Conservation (phyloP, 2,888 invertebrate species). For the Blastobasis lacticolella region DNA sequence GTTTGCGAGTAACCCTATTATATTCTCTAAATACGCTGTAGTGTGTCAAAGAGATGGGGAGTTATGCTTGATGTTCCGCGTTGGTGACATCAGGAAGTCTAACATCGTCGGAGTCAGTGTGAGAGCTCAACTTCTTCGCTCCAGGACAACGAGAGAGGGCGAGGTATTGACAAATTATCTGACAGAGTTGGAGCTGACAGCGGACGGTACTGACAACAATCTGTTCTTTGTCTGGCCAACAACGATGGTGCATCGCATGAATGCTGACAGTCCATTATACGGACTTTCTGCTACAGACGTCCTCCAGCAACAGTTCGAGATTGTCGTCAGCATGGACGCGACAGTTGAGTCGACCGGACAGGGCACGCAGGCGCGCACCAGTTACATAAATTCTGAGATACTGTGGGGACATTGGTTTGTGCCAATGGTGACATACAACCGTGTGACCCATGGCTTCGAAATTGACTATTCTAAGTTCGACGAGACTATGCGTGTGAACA, state of each 20-base stretch:
- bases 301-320: constrained; percentile 78
- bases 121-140: constrained; percentile 79
- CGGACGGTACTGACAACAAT: constrained; percentile 86
- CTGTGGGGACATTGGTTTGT: constrained; percentile 81
- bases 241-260: constrained; percentile 90
- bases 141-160: constrained; percentile 73
- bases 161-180: background rate
- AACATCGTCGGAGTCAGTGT: constrained; percentile 50
- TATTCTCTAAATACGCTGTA: constrained; percentile 89
- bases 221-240: constrained; percentile 96
- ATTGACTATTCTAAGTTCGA: constrained; percentile 82
- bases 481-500: constrained; percentile 45
- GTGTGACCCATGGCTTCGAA: constrained; percentile 60
- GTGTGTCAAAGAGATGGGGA: constrained; percentile 89
- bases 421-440: constrained; percentile 31
- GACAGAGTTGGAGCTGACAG: constrained; percentile 76
- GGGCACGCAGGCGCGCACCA: constrained; percentile 75
- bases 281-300: constrained; percentile 53
- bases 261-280: constrained; percentile 31
- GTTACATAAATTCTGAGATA: constrained; percentile 78
- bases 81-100: constrained; percentile 21
- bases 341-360: constrained; percentile 79
- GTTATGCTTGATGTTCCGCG: constrained; percentile 33
- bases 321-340: constrained; percentile 81
- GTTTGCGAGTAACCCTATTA: constrained; percentile 90